Conservation (phyloP, 2,888 invertebrate genomes). For the Oscheius sp. region DNA sequence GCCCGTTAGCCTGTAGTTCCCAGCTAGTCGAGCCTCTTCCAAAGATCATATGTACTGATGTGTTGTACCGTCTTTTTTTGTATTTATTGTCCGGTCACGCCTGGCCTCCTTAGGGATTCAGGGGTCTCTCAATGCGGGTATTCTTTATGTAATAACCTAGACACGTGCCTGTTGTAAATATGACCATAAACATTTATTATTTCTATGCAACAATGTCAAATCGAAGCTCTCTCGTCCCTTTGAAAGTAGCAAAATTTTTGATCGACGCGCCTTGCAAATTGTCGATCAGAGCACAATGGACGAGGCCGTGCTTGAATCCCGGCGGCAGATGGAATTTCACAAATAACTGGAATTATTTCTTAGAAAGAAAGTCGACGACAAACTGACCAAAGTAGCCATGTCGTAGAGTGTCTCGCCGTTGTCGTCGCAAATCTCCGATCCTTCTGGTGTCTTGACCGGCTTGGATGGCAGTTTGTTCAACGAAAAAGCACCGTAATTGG, state of each 20-base stretch:
- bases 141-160: slow-evolving; percentile 12
- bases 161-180: slow-evolving; percentile 7
- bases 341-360: slow-evolving; percentile 1
- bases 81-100: slow-evolving; percentile 36
- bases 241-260: slow-evolving; percentile 9
- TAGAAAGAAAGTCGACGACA: background rate
- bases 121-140: slow-evolving; percentile 32
- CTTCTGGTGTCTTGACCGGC: background rate
- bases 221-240: slow-evolving; percentile 11
- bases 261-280: background rate
- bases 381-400: background rate
- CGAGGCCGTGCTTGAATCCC: slow-evolving; percentile 11
- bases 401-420: slow-evolving; percentile 3
- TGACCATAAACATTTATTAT: slow-evolving; percentile 9
- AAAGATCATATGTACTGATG: slow-evolving; percentile 34
- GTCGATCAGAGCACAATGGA: background rate
- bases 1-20: background rate
- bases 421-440: slow-evolving; percentile 6
- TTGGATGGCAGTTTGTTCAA: slow-evolving; percentile 17
- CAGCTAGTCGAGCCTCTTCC: slow-evolving; percentile 20
- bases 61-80: slow-evolving; percentile 12
- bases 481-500: slow-evolving; percentile 24
- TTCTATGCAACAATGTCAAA: slow-evolving; percentile 26
- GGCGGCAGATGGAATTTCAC: slow-evolving; percentile 15
- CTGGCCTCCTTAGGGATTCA: slow-evolving; percentile 7